phyloP scores from a whole-genome alignment of 37 sponge, comb jelly and placozoan genomes.

The Theonella swinhoei region DNA sequence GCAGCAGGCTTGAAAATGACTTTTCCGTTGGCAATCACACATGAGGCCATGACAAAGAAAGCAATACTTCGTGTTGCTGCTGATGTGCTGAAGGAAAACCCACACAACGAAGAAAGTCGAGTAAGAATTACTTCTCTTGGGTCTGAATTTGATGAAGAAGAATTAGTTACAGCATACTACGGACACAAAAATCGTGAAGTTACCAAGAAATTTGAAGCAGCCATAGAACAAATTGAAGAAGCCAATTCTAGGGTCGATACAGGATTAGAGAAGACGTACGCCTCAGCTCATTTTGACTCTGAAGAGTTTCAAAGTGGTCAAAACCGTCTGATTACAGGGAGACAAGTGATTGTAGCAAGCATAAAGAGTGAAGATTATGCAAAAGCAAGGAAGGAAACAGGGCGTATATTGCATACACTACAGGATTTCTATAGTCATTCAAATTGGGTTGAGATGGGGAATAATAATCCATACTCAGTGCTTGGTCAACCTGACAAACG shows the following conservation, averaged over 20 bases:
- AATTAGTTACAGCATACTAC: constrained; percentile 38
- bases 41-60: constrained; percentile 17
- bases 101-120: constrained; percentile 27
- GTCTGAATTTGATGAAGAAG: not conserved
- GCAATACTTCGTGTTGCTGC: constrained; percentile 29
- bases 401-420: constrained; percentile 50
- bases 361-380: constrained; percentile 19
- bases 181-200: not conserved
- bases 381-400: constrained; percentile 23
- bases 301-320: no score
- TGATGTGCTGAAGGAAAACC: constrained; percentile 40
- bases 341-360: not conserved
- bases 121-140: constrained; percentile 14
- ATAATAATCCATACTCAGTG: no score
- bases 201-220: constrained; percentile 3
- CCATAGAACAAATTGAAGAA: constrained; percentile 26
- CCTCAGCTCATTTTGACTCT: constrained; percentile 49
- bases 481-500: no score
- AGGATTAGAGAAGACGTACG: not conserved
- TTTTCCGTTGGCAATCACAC: not conserved
- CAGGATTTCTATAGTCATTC: no score
- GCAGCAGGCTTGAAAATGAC: no score
- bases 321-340: constrained; percentile 7
- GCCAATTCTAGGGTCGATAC: constrained; percentile 36
- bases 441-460: no score